Evolutionary conservation across 2,113 vertebrate species (phyloP).

Genomic region (Pangasianodon hypophthalmus): DNA sequence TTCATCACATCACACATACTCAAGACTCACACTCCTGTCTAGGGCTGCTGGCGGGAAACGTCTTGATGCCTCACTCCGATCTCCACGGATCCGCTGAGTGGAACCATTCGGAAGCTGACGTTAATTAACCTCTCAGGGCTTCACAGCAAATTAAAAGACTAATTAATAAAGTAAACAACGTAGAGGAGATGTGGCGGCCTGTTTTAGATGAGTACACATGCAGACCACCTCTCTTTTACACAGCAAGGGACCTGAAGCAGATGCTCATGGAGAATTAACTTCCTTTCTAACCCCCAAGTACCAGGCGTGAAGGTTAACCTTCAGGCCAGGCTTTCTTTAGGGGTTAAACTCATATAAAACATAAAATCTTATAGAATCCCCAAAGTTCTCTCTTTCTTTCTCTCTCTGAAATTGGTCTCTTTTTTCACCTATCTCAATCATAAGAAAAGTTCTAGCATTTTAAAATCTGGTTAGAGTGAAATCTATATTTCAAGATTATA

Average conservation of each 20-base stretch:
- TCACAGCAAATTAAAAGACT: conserved; percentile 57
- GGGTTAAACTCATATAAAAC: neutral
- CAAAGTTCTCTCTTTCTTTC: neutral
- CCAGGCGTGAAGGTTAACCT: neutral
- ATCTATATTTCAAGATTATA: neutral
- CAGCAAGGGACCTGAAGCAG: neutral
- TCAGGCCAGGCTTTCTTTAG: neutral
- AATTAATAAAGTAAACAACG: conserved; percentile 61
- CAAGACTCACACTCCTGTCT: conserved; percentile 55
- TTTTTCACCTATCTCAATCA: neutral
- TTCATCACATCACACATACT: conserved; percentile 33
- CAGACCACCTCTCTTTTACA: conserved; percentile 5
- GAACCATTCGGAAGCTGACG: conserved; percentile 49
- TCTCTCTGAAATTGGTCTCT: neutral
- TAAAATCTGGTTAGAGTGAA: neutral
- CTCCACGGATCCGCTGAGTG: conserved; percentile 44
- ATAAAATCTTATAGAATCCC: neutral
- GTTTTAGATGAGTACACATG: conserved; percentile 46
- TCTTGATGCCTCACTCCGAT: conserved; percentile 42
- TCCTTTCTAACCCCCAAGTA: neutral
- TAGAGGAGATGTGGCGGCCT: conserved; percentile 23
- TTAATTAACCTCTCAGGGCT: conserved; percentile 64
- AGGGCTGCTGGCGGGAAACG: conserved; percentile 42
- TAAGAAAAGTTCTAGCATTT: neutral
- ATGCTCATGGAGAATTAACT: neutral